Conservation (phyloP, 2,888 invertebrate species). For the Lepidochitona cinerea region DNA sequence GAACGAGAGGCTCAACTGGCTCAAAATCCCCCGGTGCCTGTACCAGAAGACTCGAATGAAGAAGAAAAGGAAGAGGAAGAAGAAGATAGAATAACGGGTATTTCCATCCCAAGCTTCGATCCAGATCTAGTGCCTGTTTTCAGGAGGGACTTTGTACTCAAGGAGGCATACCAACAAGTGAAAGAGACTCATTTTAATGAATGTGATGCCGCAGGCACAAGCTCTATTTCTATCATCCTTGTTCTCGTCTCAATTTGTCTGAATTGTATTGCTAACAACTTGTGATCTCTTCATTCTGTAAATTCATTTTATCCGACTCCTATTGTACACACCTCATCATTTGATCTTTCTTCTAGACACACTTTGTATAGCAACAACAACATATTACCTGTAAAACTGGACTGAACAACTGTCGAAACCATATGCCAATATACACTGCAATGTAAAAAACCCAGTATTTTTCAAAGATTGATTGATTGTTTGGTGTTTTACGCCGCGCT, state of each 20-base stretch:
- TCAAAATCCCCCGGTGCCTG: neutral
- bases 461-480: no score
- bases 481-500: no score
- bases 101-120: conserved; percentile 36
- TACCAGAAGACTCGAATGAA: neutral
- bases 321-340: no score
- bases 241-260: neutral
- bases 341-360: no score
- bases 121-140: conserved; percentile 26
- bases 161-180: neutral
- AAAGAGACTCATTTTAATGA: neutral
- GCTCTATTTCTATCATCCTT: neutral
- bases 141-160: conserved; percentile 15
- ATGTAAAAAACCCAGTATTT: no score
- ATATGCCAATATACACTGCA: no score
- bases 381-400: no score
- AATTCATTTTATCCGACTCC: no score
- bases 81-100: conserved; percentile 19
- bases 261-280: neutral
- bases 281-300: no score
- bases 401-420: no score
- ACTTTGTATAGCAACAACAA: no score
- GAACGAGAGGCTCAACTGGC: conserved; percentile 4
- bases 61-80: neutral
- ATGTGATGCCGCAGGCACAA: neutral